A percentile compares a stretch with the other conserved stretches of the same genome.
Evolutionary conservation across 2,113 vertebrate genomes (phyloP).

Genomic region (Sturnira hondurensis): DNA sequence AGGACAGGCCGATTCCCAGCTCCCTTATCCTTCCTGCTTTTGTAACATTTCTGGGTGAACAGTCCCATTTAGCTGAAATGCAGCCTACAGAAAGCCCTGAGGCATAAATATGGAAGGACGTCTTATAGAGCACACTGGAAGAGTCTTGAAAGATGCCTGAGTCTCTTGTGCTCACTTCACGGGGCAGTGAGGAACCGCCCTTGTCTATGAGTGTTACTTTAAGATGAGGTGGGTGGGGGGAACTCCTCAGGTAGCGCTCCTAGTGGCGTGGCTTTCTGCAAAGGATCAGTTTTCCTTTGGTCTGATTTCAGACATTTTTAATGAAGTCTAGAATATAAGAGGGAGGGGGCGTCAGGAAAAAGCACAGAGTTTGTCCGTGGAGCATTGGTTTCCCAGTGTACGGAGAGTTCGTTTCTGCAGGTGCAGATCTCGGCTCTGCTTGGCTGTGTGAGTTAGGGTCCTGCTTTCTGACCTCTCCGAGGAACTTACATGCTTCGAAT

Average conservation of each 20-base stretch:
- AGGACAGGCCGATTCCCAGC: neutral
- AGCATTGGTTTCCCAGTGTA: neutral
- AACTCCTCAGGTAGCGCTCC: neutral
- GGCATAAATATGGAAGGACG: neutral
- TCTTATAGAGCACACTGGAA: neutral
- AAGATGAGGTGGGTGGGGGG: accelerated
- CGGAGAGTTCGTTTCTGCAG: constrained; percentile 30
- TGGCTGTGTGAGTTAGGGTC: neutral
- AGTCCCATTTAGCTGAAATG: neutral
- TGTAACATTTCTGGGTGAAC: neutral
- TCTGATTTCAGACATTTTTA: neutral
- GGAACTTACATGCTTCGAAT: constrained; percentile 11
- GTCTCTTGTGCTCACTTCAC: neutral
- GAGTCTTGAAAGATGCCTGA: neutral
- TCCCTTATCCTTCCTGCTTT: neutral
- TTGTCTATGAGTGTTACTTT: neutral
- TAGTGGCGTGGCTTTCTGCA: neutral
- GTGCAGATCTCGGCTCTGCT: constrained; percentile 6
- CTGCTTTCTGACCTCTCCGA: neutral
- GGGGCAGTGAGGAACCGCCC: neutral
- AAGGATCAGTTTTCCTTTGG: neutral
- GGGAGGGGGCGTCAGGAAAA: neutral
- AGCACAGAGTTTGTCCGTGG: neutral
- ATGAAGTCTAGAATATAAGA: neutral
- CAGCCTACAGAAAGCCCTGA: neutral